A percentile compares a stretch with the other conserved stretches of the same genome.
Evolutionary conservation across 2,888 invertebrate genomes (phyloP).

Genomic region (Empis stercorea): DNA sequence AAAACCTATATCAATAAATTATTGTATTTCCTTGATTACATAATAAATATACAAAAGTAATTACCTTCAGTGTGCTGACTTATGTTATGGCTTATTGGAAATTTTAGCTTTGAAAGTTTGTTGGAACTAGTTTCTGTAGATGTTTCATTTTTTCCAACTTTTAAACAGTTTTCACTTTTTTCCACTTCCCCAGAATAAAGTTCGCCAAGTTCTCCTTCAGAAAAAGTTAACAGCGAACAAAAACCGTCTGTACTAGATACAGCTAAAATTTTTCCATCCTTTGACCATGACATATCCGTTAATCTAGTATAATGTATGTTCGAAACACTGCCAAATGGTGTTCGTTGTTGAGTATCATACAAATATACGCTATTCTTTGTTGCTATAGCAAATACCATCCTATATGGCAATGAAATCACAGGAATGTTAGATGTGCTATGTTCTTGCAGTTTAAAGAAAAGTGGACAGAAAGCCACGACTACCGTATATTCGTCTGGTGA

Average conservation of each 20-base stretch:
- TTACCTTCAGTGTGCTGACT: too few species aligned
- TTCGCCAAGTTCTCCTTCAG: conserved; percentile 56
- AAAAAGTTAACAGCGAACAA: conserved; percentile 72
- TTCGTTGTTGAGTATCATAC: conserved; percentile 74
- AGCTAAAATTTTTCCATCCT: conserved; percentile 60
- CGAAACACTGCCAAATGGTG: conserved; percentile 66
- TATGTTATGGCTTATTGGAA: too few species aligned
- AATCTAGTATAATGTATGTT: conserved; percentile 84
- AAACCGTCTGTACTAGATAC: conserved; percentile 84
- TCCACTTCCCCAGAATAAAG: conserved; percentile 21
- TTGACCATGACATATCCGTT: conserved; percentile 79
- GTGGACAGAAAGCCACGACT: conserved; percentile 70
- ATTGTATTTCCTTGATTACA: too few species aligned
- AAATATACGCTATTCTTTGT: conserved; percentile 74
- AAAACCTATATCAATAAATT: too few species aligned
- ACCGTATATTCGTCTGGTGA: conserved; percentile 69
- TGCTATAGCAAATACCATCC: conserved; percentile 83
- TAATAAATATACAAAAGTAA: not conserved
- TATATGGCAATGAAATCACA: conserved; percentile 51
- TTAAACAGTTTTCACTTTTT: conserved; percentile 4
- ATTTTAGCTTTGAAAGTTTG: conserved; percentile 5
- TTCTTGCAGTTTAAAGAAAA: conserved; percentile 47
- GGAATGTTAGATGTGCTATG: conserved; percentile 39
- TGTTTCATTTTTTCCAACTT: conserved; percentile 13
- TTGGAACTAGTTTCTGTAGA: conserved; percentile 7